Evolutionary conservation across 2,797 vertebrate species (phyloP), one percentile per base, ranked within the genome.

Genomic region (Rhinogobio ventralis): DNA sequence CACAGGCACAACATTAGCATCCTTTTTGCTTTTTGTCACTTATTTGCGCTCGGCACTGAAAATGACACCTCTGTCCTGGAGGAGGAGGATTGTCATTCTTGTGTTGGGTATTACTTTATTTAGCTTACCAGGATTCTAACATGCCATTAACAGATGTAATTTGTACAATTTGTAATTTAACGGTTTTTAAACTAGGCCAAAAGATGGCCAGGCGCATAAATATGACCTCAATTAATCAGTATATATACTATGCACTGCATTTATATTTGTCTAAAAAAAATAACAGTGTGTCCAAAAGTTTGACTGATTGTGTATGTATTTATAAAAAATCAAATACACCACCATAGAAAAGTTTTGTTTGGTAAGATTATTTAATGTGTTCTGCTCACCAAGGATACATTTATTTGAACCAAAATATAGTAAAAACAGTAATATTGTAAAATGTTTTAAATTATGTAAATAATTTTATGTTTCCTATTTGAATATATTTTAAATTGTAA

Each of bases 191-290:
- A 77, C 7, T 60, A 42, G 36, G 36, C 23, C 53, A 76, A 60
- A n/a, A 69, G 55, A 60, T 42, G 7, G 33, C 25, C 17, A 5
- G 39, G 39, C 0, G 20, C 20, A 60, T n/a, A 25, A 39, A 42
- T 77, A 77, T 19, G 23, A 42, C 74, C 5, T 60, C 10, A 33
- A 23, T 75, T 28, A 75, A 17, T 76, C 53, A 39, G 23, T 39
- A n/a, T 20, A 57, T 17, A 57, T n/a, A 39, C 13, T 17, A 25
- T 78, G 57, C 15, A 64, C 20, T 28, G n/a, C 10, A 39, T 23
- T 53, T 51, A 51, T 20, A 33, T 55, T n/a, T 75, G 49, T 36
- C 46, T 73, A 20, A 73, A 73, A 73, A n/a, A n/a, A n/a, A n/a
- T n/a, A n/a, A n/a, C n/a, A n/a, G n/a, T n/a, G n/a, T n/a, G n/a